Base-by-base conservation (phyloP, 2,797 vertebrate species). In the Sebastolobus altivelis region DNA sequence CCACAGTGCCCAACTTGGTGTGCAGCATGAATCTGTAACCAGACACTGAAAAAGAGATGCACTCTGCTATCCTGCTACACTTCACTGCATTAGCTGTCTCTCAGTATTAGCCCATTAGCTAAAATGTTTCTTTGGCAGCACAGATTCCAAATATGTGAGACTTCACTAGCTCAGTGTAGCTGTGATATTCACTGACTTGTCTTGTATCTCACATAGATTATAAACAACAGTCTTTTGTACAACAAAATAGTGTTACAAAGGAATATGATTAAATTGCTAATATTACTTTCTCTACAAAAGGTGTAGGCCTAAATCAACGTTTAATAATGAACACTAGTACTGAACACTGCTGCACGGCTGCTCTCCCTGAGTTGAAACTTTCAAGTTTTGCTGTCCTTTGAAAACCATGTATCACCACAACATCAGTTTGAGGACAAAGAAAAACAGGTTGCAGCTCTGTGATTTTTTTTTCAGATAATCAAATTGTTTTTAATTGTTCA, bases 11-110 rank as follows among this genome's bases (percentile, higher is more conserved):
- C 29, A 63, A 37, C 63, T 63, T 35, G 59, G 22, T 77, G 73
- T 60, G 60, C 82, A 68, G 40, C 76, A 68, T 35, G 56, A 63
- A 74, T 85, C 38, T 72, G 66, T 69, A 73, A 71, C 60, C 63
- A 77, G 68, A 79, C 55, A 61, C 55, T 70, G 14, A 46, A 67
- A 73, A 72, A 56, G 12, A 60, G 38, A 61, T 40, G 25, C 22
- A 38, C 52, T 55, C 58, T 76, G 58, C 83, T 54, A 7, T 78
- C 58, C 52, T 60, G 72, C 43, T 56, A 13, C 37, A 63, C 40
- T 77, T 29, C 20, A 68, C 14, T 59, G 43, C 38, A 49, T 69
- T 40, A 69, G 18, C 54, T 79, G 27, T 18, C 65, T 75, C 43
- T 75, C 63, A 66, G 18, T 38, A 38, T 61, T 29, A 35, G 14